Conservation (phyloP, 2,888 invertebrate species). For the Eupsilia transversa region DNA sequence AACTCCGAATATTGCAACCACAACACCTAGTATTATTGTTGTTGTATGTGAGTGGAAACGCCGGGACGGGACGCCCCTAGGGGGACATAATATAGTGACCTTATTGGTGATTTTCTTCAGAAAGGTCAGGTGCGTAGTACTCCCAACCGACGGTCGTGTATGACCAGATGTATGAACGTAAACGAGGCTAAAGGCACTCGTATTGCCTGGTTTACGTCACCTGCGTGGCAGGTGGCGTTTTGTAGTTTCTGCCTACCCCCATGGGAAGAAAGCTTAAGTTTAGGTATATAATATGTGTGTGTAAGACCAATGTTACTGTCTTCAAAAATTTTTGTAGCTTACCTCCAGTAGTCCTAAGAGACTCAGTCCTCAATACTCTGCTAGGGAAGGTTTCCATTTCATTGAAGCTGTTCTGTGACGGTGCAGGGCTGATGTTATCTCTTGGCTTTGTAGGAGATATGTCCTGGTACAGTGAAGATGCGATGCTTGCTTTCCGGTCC, state of each 20-base stretch:
- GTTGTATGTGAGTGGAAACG: no score
- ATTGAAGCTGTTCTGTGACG: conserved; percentile 84
- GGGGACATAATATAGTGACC: no score
- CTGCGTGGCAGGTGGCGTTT: background rate
- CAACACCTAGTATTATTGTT: no score
- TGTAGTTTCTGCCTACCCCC: background rate
- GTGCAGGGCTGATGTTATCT: conserved; percentile 85
- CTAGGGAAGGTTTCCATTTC: conserved; percentile 74
- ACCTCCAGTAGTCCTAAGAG: conserved; percentile 76
- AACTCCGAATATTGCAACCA: background rate
- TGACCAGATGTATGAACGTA: background rate
- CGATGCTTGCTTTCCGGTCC: conserved; percentile 87
- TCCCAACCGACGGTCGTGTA: background rate
- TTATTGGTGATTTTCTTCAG: background rate
- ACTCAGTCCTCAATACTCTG: conserved; percentile 82
- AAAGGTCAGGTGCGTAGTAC: background rate
- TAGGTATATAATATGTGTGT: background rate
- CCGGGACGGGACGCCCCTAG: no score
- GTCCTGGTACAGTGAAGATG: conserved; percentile 86
- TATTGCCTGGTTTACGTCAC: no score
- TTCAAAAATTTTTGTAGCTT: background rate
- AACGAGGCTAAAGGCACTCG: background rate
- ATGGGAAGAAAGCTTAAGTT: background rate
- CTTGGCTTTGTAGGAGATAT: conserved; percentile 83
- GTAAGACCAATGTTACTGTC: no score